Evolutionary conservation across 2,888 invertebrate species (phyloP).

Genomic region (Metopia argyrocephala): DNA sequence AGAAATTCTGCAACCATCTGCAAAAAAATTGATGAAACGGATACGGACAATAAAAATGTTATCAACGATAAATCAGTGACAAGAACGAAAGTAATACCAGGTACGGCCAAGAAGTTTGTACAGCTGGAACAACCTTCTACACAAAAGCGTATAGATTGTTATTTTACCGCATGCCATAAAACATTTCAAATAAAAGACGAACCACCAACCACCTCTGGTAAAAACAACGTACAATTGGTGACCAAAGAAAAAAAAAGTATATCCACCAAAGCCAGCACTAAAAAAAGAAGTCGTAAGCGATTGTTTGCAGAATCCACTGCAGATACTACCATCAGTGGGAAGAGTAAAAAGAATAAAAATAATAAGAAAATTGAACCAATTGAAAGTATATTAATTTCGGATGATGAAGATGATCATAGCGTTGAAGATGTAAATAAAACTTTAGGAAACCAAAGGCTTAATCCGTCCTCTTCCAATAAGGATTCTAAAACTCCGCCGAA

Average conservation of each 20-base stretch:
- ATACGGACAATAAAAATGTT: not conserved
- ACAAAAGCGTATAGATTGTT: constrained; percentile 71
- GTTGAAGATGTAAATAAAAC: too few species aligned
- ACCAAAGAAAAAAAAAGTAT: not conserved
- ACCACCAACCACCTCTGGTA: not conserved
- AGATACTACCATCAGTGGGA: not conserved
- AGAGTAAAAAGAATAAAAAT: not conserved
- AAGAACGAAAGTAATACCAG: not conserved
- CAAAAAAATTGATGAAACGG: not conserved
- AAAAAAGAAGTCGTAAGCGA: constrained; percentile 67
- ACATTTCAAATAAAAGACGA: constrained; percentile 64
- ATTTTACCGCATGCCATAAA: constrained; percentile 70
- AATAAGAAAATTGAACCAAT: not conserved
- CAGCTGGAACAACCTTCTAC: constrained; percentile 58
- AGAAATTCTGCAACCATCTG: not conserved
- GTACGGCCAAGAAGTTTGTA: not conserved
- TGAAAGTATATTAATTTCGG: constrained; percentile 47
- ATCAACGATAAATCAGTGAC: not conserved
- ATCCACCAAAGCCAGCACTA: not conserved
- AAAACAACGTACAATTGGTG: not conserved
- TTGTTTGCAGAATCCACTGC: constrained; percentile 64
- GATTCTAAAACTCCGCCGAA: too few species aligned
- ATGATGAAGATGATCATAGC: constrained; percentile 44
- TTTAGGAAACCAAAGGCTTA: too few species aligned
- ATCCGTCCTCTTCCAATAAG: too few species aligned